Evolutionary conservation across 2,888 invertebrate species (phyloP), one percentile per base, ranked within the genome.

Genomic region (Chorisops tibialis): DNA sequence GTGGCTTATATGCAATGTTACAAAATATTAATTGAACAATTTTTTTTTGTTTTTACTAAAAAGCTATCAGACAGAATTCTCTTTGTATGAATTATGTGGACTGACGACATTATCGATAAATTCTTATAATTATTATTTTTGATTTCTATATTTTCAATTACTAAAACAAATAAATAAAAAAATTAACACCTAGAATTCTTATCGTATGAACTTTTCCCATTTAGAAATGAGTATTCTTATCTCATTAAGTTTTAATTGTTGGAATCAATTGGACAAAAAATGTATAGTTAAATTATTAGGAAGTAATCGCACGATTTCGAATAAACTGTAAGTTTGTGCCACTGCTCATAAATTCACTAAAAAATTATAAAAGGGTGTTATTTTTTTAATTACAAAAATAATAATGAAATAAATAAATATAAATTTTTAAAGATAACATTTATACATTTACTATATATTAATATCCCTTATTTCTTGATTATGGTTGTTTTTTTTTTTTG

Each of bases 271-370:
- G 5, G 2, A 41, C 6, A 12, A 12, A 18, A 47, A 19, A 47
- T 47, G 18, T 47, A n/a, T 37, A 16, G 6, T 43, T 43, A 14
- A 9, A 21, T 21, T 38, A 7, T 12, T 24, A 45, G 65, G 67
- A 69, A 67, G 69, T 69, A 70, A 70, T 69, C 71, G 70, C 69
- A 70, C 68, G 67, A 67, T 68, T 67, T 61, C 16, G 16, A 37
- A 43, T 43, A 16, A 24, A 54, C 12, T 37, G 47, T 39, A 59
- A 60, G 68, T 50, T 63, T 67, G 66, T 65, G 66, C 66, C 64
- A 68, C 70, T 64, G 64, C 64, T 49, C 19, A 62, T 30, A 24
- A 30, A 41, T 19, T 30, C 30, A 30, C 30, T 30, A 30, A 30
- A 30, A 5, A 30, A n/a, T n/a, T n/a, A n/a, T n/a, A n/a, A n/a